Conservation (phyloP, 2,888 invertebrate genomes). For the Brenthis hecate region DNA sequence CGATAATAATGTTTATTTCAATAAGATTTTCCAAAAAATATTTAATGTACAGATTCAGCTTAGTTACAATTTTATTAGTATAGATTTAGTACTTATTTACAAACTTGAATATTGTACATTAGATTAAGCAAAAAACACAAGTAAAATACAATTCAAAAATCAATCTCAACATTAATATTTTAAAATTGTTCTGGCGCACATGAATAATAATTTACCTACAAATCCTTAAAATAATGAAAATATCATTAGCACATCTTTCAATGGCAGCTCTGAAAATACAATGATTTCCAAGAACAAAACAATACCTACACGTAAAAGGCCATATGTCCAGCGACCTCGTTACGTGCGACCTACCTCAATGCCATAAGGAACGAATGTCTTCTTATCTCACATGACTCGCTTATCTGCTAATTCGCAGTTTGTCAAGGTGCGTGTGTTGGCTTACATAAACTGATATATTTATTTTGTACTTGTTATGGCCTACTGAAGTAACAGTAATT, state of each 20-base stretch:
- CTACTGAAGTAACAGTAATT: not conserved
- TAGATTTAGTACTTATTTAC: too few species aligned
- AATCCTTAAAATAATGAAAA: slow-evolving; percentile 7
- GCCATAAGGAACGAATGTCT: slow-evolving; percentile 30
- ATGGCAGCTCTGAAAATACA: not conserved
- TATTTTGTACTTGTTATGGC: slow-evolving; percentile 5
- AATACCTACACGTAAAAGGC: not conserved
- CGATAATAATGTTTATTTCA: too few species aligned
- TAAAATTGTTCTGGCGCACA: too few species aligned
- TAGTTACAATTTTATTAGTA: too few species aligned
- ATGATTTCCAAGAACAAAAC: slow-evolving; percentile 1
- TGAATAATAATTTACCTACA: too few species aligned
- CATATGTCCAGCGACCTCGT: slow-evolving; percentile 27
- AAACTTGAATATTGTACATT: too few species aligned
- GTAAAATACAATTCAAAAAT: too few species aligned
- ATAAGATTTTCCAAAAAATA: too few species aligned
- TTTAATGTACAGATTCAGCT: too few species aligned
- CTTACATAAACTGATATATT: slow-evolving; percentile 8
- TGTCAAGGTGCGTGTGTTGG: slow-evolving; percentile 21
- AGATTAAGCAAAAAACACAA: too few species aligned
- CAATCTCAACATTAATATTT: too few species aligned
- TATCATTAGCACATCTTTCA: not conserved
- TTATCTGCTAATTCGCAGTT: slow-evolving; percentile 34
- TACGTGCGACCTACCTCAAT: slow-evolving; percentile 39
- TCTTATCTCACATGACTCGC: slow-evolving; percentile 34